Conservation (phyloP, 2,888 invertebrate genomes). For the Hartigia nigra region DNA sequence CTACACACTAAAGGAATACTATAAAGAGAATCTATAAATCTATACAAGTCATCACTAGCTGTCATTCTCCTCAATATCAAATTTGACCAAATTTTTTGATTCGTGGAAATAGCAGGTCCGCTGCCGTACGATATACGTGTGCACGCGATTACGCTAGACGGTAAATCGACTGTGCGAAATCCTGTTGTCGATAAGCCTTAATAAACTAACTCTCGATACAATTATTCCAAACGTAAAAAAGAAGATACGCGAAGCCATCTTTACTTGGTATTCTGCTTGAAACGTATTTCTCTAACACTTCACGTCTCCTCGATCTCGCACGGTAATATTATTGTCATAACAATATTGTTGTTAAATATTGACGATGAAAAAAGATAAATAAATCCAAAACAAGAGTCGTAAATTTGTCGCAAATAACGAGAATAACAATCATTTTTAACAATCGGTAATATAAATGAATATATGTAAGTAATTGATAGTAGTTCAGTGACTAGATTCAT, state of each 20-base stretch:
- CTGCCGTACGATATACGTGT: background rate
- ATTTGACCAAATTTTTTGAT: background rate
- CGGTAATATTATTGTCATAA: background rate
- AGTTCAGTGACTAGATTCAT: constrained; percentile 3
- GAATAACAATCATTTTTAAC: background rate
- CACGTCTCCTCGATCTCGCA: background rate
- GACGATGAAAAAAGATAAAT: background rate
- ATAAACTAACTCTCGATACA: too few species aligned
- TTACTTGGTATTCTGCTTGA: background rate
- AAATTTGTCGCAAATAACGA: background rate
- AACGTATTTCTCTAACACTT: background rate
- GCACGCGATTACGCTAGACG: background rate
- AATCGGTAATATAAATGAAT: background rate
- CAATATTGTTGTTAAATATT: background rate
- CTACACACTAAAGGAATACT: background rate
- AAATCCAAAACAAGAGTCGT: background rate
- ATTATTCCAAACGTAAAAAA: too few species aligned
- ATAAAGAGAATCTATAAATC: background rate
- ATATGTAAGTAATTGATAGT: background rate
- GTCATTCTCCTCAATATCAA: background rate
- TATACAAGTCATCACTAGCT: background rate
- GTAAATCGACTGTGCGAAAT: background rate
- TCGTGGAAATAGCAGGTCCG: background rate
- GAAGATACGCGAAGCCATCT: background rate
- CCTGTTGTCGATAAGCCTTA: background rate